phyloP scores from a whole-genome alignment of 2,797 vertebrate genomes.

The Cryptoprocta ferox region DNA sequence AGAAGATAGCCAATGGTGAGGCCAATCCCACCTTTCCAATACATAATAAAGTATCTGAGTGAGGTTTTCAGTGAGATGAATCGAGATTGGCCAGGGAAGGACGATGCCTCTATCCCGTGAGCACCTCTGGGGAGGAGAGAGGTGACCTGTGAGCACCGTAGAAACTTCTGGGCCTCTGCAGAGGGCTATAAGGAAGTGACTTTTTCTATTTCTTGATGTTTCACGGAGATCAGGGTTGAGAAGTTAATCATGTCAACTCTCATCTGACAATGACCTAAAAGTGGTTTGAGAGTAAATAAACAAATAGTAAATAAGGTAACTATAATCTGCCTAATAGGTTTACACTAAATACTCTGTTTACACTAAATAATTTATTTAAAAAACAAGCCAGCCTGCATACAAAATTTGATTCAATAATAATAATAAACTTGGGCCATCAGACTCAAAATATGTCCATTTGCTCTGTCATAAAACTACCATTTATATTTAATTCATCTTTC shows the following conservation, averaged over 20 bases:
- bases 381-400: neutral
- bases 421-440: neutral
- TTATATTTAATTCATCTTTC: neutral
- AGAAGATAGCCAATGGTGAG: neutral
- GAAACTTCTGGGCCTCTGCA: neutral
- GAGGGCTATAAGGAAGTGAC: neutral
- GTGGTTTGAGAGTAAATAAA: neutral
- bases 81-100: neutral
- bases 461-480: neutral
- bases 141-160: neutral
- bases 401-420: conserved; percentile 11
- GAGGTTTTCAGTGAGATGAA: neutral
- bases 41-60: neutral
- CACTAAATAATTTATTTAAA: no score
- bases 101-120: fast-evolving
- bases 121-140: neutral
- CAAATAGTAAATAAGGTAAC: neutral
- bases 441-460: neutral
- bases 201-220: neutral
- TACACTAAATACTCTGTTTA: neutral
- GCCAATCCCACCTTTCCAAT: neutral
- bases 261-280: neutral
- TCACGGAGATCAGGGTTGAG: neutral
- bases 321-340: neutral
- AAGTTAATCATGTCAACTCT: neutral